Evolutionary conservation across 2,797 vertebrate genomes (phyloP).

Genomic region (Takifugu rubripes): DNA sequence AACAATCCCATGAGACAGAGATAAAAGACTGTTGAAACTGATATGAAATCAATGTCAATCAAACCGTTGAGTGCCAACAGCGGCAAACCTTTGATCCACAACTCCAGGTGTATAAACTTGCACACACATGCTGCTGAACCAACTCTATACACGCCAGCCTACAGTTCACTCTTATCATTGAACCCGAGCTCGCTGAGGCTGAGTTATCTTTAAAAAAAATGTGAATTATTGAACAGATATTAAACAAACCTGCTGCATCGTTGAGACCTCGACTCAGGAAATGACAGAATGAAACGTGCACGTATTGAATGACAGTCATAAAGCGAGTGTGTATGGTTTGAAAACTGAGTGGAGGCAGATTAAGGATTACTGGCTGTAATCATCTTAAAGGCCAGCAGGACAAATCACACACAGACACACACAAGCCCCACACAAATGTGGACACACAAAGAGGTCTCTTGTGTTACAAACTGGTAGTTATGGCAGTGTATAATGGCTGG

Average conservation of each 20-base stretch:
- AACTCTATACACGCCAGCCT: conserved; percentile 3
- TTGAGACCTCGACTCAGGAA: not conserved
- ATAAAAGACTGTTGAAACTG: conserved; percentile 9
- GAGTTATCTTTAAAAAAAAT: too few relatives aligned
- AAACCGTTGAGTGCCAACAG: conserved; percentile 19
- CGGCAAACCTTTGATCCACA: conserved; percentile 24
- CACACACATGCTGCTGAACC: conserved; percentile 9
- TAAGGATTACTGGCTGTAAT: conserved; percentile 59
- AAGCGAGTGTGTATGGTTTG: not conserved
- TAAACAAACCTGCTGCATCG: too few relatives aligned
- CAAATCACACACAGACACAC: conserved; percentile 3
- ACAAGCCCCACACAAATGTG: not conserved
- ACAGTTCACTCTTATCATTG: not conserved
- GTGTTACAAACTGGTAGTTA: too few relatives aligned
- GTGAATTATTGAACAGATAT: too few relatives aligned
- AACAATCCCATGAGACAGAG: conserved; percentile 32
- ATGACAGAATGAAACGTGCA: not conserved
- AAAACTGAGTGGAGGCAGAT: conserved; percentile 30
- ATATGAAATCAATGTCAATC: conserved; percentile 17
- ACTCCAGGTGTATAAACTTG: conserved; percentile 3
- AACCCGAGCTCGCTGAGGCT: not conserved
- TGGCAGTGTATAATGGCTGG: not conserved
- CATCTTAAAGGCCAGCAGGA: conserved; percentile 42
- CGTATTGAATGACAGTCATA: not conserved
- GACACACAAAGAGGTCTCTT: not conserved